Evolutionary conservation across 2,888 invertebrate species (phyloP), one percentile per base, ranked within the genome.

Genomic region (Pandemis corylana): DNA sequence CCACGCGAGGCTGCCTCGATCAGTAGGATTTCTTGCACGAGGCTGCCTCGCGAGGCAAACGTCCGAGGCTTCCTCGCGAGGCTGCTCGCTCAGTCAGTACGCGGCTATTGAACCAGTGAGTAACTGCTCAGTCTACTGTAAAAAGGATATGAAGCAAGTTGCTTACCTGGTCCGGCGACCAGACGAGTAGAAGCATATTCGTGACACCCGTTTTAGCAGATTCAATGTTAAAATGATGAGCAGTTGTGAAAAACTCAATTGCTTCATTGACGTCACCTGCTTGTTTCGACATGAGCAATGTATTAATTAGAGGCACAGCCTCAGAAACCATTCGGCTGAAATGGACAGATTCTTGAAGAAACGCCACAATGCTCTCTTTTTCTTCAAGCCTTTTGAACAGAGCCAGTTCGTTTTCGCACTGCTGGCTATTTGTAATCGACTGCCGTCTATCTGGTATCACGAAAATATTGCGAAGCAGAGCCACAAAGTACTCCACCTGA

Each of bases 261-360:
- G 99, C 97, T 87, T 99, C 99, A 71, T 97, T 95, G 13, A 98
- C 97, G 87, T 99, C 99, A 0, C 97, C 95, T 5, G 96, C 95
- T 77, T 96, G 96, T 78, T 96, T 96, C 0, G 97, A 97, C 87
- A 96, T 95, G 12, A 99, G 92, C 83, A 98, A 90, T 28, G 96
- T 95, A 79, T 96, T 96, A 75, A 98, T 96, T n/a, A 96, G 36
- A 1, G 95, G 95, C 53, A 95, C 90, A 0, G 94, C 93, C 68
- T 93, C 93, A 0, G 93, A 88, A 3, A 94, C 81, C 87, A 89
- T 88, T 42, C 88, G 85, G 67, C 94, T 89, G 81, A 96, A 96
- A 75, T 95, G 89, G 6, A 96, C 94, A 0, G 95, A 95, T 80
- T 95, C 97, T 90, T 96, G 95, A 0, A 97, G 92, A 84, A 97